These are phyloP conservation scores for Enteromius viviparus DNA, from an alignment of 2,797 vertebrate species.

Conservation along the genomic window DNA sequence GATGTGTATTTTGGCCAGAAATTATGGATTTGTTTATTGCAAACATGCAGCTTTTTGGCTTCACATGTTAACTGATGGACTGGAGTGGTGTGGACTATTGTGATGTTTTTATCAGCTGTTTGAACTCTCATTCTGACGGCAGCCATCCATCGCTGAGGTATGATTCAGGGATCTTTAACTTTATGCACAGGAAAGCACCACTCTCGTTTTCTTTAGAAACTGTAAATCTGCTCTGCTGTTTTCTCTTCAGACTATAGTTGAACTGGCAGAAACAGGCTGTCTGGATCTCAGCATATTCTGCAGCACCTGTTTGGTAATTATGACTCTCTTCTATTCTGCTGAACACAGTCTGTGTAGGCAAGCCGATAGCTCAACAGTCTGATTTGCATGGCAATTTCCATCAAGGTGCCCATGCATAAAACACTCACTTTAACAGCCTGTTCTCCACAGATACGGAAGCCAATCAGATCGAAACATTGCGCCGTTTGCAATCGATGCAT, in stretches of 20 bases:
- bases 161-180: conserved; percentile 9
- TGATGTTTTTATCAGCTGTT: not conserved
- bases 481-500: conserved; percentile 99
- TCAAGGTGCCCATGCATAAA: not conserved
- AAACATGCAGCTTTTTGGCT: not conserved
- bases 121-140: not conserved
- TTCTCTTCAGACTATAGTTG: conserved; percentile 90
- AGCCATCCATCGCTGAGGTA: not conserved
- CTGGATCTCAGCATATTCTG: conserved; percentile 99
- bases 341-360: not conserved
- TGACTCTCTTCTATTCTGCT: not conserved
- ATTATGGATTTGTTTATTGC: not conserved
- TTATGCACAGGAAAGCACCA: not conserved
- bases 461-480: conserved; percentile 98
- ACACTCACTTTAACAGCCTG: conserved; percentile 18
- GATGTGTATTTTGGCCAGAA: not conserved
- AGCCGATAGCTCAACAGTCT: conserved; percentile 4
- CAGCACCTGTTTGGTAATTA: conserved; percentile 98
- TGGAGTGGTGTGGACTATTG: not conserved
- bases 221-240: conserved; percentile 6
- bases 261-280: conserved; percentile 96
- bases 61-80: not conserved
- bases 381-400: conserved; percentile 33
- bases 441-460: conserved; percentile 91
- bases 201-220: not conserved